These are phyloP conservation scores for Geotrypetes seraphini DNA, from an alignment of 2,797 vertebrate species.

Conservation along the genomic window DNA sequence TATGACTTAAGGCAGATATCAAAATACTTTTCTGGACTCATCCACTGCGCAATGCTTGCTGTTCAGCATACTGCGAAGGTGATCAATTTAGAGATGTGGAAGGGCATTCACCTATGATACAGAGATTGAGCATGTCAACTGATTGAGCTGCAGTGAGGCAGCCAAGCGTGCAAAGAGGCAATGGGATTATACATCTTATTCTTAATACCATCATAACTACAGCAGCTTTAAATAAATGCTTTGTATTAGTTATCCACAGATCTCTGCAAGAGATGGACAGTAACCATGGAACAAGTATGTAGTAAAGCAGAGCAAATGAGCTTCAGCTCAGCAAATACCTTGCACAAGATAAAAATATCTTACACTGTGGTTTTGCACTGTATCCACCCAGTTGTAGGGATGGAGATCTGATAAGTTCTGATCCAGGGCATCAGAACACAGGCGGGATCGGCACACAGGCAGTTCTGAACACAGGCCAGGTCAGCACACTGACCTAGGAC, in stretches of 20 bases:
- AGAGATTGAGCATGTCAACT: constrained; percentile 18
- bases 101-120: constrained; percentile 5
- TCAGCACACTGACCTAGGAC: no score
- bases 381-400: no score
- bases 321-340: no score
- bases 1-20: background rate
- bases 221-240: constrained; percentile 6
- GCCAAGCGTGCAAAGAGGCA: constrained; percentile 7
- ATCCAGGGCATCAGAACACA: no score
- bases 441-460: no score
- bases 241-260: constrained; percentile 13
- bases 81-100: constrained; percentile 5
- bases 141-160: constrained; percentile 22
- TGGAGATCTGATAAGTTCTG: no score
- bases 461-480: no score
- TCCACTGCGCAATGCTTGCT: constrained; percentile 3
- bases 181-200: constrained; percentile 10
- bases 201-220: background rate
- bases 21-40: background rate
- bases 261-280: background rate
- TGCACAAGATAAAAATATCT: no score
- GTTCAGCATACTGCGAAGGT: constrained; percentile 4
- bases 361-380: no score
- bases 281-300: background rate
- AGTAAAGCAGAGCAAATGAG: no score